These are phyloP conservation scores for Okamejei kenojei DNA, from an alignment of 2,797 vertebrate genomes.

Conservation along the genomic window DNA sequence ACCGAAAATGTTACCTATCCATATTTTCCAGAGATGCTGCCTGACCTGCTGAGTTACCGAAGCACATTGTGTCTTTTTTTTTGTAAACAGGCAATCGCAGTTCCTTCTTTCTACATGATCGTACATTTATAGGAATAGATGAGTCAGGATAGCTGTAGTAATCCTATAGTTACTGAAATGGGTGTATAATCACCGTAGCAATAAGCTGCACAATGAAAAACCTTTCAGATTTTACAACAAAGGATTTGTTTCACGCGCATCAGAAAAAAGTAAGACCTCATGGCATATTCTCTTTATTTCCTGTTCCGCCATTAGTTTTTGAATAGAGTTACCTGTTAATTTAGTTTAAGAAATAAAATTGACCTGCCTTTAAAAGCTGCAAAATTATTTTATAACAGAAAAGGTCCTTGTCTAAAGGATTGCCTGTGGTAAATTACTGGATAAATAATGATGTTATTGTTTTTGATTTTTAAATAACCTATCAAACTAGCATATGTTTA, in stretches of 20 bases:
- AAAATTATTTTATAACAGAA: conserved; percentile 6
- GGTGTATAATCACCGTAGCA: conserved; percentile 22
- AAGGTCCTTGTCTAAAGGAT: neutral
- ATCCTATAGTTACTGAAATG: conserved; percentile 29
- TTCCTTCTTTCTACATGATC: too few relatives aligned
- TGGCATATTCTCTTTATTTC: neutral
- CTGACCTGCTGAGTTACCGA: too few relatives aligned
- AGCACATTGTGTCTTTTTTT: too few relatives aligned
- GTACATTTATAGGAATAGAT: neutral
- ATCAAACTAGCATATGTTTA: conserved; percentile 26
- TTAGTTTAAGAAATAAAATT: conserved; percentile 14
- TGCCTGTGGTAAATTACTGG: conserved; percentile 8
- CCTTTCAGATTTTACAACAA: conserved; percentile 15
- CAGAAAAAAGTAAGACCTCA: neutral
- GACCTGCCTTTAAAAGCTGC: neutral
- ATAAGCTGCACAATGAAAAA: conserved; percentile 34
- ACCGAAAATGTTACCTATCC: too few relatives aligned
- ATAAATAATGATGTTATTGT: conserved; percentile 22
- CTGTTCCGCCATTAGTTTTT: neutral
- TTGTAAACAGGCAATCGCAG: too few relatives aligned
- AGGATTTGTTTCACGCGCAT: neutral
- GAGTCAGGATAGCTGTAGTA: neutral
- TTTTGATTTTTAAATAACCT: conserved; percentile 28
- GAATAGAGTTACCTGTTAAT: neutral
- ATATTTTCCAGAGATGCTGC: too few relatives aligned